Evolutionary conservation across 2,888 invertebrate species (phyloP).

Genomic region (Sericinus montela): DNA sequence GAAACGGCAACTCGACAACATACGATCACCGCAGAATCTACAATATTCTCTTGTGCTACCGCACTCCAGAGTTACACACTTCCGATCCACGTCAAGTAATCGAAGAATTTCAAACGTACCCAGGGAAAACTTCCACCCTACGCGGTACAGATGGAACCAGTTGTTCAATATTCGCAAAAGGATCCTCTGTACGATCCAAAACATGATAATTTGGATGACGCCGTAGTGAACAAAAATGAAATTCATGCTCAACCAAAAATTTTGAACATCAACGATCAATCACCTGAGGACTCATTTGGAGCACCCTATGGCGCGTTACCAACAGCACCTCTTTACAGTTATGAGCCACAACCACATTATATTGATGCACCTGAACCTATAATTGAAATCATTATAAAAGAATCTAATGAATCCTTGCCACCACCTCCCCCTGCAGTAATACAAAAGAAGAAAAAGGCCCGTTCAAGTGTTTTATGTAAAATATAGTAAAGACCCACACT

Average conservation of each 20-base stretch:
- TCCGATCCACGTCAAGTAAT: conserved; percentile 70
- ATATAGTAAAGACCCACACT: conserved; percentile 90
- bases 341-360: conserved; percentile 74
- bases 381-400: conserved; percentile 94
- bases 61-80: conserved; percentile 75
- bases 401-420: conserved; percentile 90
- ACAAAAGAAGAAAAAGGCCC: conserved; percentile 81
- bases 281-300: conserved; percentile 65
- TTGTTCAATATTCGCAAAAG: conserved; percentile 88
- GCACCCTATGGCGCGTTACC: conserved; percentile 65
- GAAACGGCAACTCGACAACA: conserved; percentile 71
- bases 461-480: conserved; percentile 95
- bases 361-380: conserved; percentile 92
- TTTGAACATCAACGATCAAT: conserved; percentile 63
- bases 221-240: conserved; percentile 63
- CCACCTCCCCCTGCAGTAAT: conserved; percentile 79
- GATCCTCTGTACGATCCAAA: conserved; percentile 86
- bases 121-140: conserved; percentile 82
- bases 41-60: conserved; percentile 81
- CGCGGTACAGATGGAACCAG: conserved; percentile 89
- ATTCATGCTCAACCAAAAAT: conserved; percentile 73
- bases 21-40: conserved; percentile 77
- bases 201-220: conserved; percentile 68
- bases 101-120: conserved; percentile 75
- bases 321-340: conserved; percentile 71